Evolutionary conservation across 2,113 vertebrate species (phyloP).

Genomic region (Daboia siamensis): DNA sequence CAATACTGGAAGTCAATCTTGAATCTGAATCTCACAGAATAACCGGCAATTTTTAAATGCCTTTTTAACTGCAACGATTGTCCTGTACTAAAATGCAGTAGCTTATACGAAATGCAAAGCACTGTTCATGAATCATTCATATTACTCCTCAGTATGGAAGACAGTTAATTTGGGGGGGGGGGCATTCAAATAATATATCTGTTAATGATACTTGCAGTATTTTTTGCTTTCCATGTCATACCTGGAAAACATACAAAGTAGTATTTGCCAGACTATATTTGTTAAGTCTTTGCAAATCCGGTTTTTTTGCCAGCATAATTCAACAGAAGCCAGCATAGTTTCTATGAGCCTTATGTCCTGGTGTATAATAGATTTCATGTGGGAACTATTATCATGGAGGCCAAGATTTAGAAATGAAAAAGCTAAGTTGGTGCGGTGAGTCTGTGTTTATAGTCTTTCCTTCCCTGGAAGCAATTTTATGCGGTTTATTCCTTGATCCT

Average conservation of each 20-base stretch:
- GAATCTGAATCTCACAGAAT: not conserved
- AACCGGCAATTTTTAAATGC: not conserved
- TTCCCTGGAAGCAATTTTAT: conserved; percentile 47
- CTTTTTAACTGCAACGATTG: not conserved
- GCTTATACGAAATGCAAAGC: not conserved
- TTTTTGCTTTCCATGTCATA: conserved; percentile 19
- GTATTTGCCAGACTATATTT: conserved; percentile 18
- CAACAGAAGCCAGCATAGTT: conserved; percentile 29
- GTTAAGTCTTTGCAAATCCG: conserved; percentile 20
- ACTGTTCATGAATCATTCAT: not conserved
- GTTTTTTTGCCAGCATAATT: conserved; percentile 26
- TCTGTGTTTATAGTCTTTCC: not conserved
- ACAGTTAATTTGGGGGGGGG: not conserved
- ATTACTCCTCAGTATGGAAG: not conserved
- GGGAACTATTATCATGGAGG: conserved; percentile 20
- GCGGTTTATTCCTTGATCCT: conserved; percentile 16
- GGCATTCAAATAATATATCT: conserved; percentile 10
- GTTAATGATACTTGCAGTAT: conserved; percentile 28
- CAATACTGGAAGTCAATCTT: accelerated
- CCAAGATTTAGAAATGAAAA: conserved; percentile 48
- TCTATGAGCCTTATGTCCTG: conserved; percentile 25
- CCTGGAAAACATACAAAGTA: conserved; percentile 33
- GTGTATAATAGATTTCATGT: conserved; percentile 48
- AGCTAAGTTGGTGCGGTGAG: conserved; percentile 3
- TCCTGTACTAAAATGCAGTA: conserved; percentile 7